Conservation (phyloP, 1,140 invertebrate genomes). For the Araneus ventricosus region DNA sequence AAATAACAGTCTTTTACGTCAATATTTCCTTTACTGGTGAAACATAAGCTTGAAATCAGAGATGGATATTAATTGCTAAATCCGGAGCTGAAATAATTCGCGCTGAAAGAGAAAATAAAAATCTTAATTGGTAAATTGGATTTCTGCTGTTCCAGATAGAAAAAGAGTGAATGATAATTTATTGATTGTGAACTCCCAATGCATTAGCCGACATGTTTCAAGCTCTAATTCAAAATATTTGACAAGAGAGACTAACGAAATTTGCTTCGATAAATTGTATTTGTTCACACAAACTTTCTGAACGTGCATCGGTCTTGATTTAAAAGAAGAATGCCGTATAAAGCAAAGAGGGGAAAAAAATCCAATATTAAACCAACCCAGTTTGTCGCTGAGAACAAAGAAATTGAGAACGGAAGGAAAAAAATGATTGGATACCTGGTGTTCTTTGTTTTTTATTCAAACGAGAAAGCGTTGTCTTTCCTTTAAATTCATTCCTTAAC, state of each 20-base stretch:
- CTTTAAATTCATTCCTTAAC: conserved; percentile 69
- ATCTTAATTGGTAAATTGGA: background rate
- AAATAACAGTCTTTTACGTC: background rate
- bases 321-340: conserved; percentile 5
- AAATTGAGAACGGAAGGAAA: background rate
- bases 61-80: background rate
- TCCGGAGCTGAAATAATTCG: background rate
- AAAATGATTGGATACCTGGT: conserved; percentile 40
- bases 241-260: conserved; percentile 7
- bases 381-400: background rate
- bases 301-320: conserved; percentile 18
- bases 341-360: background rate
- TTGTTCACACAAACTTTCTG: background rate
- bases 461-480: conserved; percentile 42
- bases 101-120: background rate
- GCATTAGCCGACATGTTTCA: conserved; percentile 16
- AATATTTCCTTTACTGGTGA: background rate
- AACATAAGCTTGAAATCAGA: background rate
- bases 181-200: conserved; percentile 26
- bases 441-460: conserved; percentile 69
- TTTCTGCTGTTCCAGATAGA: background rate
- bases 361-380: conserved; percentile 58
- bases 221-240: conserved; percentile 54
- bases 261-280: conserved; percentile 57
- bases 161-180: background rate